Base-by-base conservation (phyloP, 2,797 vertebrate species). In the Melanotaenia trifasciata region DNA sequence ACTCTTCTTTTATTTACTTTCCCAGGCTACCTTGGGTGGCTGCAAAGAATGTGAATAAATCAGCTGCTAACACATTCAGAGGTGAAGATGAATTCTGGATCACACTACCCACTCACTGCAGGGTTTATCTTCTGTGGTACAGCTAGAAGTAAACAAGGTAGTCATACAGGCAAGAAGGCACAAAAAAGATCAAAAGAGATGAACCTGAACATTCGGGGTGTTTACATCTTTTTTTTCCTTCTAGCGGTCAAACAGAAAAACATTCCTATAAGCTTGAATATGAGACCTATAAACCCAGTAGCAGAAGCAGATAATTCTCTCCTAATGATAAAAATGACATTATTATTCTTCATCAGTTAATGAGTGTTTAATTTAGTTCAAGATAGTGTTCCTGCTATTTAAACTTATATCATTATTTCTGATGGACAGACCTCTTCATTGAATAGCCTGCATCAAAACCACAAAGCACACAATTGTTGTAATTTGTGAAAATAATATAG, bases 71-170 rank as follows among this genome's bases (percentile, higher is more conserved):
- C 65, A 74, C 70, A 57, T 72, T 58, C 56, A 61, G 45, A 75
- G 51, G 54, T 54, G 35, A 63, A 38, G 50, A 63, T 57, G 50
- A 74, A 50, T 26, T 67, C 30, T 53, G 16, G 66, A 76, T 75
- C 69, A 60, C 67, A 47, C 70, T 20, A 66, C 78, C 77, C 77
- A 78, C 82, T 64, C 82, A 28, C 64, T 70, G 76, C 75, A 68
- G 74, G 73, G 51, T 64, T 79, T 28, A n/a, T 83, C 70, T 80
- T 57, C 35, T 20, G 58, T 50, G 63, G 24, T 50, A 1, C 45
- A 36, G 62, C 65, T 64, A 56, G n/a, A 80, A 78, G 76, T 68
- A 72, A 86, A 71, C 70, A 26, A 58, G 40, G 3, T 58, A 58
- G 43, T 18, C 67, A 30, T 63, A 47, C 59, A 51, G 24, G 26